A percentile compares a stretch with the other conserved stretches of the same genome.
phyloP scores from a whole-genome alignment of 1,140 invertebrate genomes.

The Melanaphis sacchari region DNA sequence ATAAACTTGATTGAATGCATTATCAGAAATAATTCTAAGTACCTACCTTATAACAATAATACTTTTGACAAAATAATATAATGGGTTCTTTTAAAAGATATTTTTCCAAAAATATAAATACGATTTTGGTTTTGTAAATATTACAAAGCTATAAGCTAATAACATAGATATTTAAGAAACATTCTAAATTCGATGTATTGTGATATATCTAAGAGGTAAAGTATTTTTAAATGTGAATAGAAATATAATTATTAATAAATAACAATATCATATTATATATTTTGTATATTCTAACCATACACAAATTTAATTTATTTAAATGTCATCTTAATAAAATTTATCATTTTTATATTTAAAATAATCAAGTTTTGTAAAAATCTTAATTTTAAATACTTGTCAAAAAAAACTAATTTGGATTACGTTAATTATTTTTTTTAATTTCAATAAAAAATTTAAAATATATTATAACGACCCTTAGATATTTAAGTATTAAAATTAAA shows the following conservation, averaged over 20 bases:
- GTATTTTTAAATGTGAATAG: neutral
- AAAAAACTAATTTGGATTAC: too few species aligned
- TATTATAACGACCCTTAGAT: too few species aligned
- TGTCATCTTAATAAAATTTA: neutral
- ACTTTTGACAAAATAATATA: conserved; percentile 3
- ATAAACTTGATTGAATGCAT: neutral
- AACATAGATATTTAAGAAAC: neutral
- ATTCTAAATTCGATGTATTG: neutral
- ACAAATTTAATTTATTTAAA: neutral
- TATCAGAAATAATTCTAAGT: neutral
- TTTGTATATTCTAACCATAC: neutral
- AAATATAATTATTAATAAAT: neutral
- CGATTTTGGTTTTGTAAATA: neutral
- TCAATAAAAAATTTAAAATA: too few species aligned
- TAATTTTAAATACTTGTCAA: too few species aligned
- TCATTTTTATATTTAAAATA: neutral
- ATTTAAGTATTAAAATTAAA: too few species aligned
- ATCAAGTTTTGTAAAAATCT: neutral
- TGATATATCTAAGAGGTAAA: neutral
- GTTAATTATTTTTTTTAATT: too few species aligned
- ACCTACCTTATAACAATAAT: neutral
- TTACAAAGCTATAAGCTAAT: neutral
- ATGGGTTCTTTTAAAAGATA: neutral
- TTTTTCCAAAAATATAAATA: neutral
- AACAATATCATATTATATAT: neutral